These are phyloP conservation scores for Dasyurus viverrinus DNA, from an alignment of 2,113 vertebrate species.

Conservation along the genomic window DNA sequence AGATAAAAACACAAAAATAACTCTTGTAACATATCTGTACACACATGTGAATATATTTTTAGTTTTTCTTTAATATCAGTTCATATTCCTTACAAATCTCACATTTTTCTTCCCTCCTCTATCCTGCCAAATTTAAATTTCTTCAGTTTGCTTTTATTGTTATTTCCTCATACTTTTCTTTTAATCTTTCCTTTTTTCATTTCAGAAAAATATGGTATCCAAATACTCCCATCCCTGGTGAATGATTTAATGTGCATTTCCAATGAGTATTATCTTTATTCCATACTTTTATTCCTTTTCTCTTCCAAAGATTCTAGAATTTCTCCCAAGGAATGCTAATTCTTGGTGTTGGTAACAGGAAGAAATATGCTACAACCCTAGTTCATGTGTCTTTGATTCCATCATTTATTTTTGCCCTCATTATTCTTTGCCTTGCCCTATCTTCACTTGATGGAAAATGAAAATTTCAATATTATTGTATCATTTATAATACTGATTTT, in stretches of 20 bases:
- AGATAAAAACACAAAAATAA: not conserved
- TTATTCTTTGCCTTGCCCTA: not conserved
- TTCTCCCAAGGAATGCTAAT: not conserved
- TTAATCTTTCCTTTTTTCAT: not conserved
- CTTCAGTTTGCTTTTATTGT: not conserved
- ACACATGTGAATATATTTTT: not conserved
- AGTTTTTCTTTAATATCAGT: not conserved
- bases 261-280: not conserved
- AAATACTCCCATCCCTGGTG: not conserved
- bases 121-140: not conserved
- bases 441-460: not conserved
- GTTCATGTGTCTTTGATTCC: not conserved
- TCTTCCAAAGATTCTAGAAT: not conserved
- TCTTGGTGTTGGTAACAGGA: not conserved
- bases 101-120: not conserved
- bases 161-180: not conserved
- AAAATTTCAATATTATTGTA: not conserved
- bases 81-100: not conserved
- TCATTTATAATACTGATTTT: not conserved
- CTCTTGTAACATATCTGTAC: not conserved
- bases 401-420: not conserved
- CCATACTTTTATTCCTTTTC: not conserved
- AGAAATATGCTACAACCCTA: not conserved
- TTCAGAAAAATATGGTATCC: not conserved
- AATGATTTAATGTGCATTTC: not conserved